Evolutionary conservation across 1,140 invertebrate species (phyloP), one percentile per base, ranked within the genome.

Genomic region (Zophobas atratus): DNA sequence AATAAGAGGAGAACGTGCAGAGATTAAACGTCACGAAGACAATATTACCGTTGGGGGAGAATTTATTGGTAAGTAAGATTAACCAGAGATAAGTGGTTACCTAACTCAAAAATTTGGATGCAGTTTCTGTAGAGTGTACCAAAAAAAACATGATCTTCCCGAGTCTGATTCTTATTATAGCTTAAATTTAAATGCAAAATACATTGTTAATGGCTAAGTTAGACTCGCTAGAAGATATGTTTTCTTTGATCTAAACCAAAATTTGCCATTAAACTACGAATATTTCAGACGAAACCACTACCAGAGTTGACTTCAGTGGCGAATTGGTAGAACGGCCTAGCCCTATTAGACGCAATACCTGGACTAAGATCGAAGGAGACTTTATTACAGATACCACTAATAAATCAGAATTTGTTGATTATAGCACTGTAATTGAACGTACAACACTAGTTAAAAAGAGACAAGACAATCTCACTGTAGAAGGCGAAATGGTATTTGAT

Each of bases 321-420:
- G 89, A 91, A 85, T 86, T 90, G 76, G 88, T 88, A 33, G 92
- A 94, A 85, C 88, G 91, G 80, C 90, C 92, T 8, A 90, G 87
- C 80, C 90, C 93, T 53, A 91, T 94, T 70, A 88, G 94, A 80
- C 90, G 94, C 60, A 95, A 95, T 82, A 96, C 94, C 1, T 96
- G 92, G 89, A 95, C 93, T 0, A 95, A 94, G 86, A 86, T 92
- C 46, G 93, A 94, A 86, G 92, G 92, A 48, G 92, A 94, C 75
- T 91, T 94, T 85, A 89, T 81, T 39, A 89, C 90, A 67, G 91
- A 92, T 82, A 94, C 91, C 1, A 94, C 92, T 48, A 90, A 87
- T 55, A 87, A 89, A 84, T 88, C 89, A 1, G 92, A 94, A 85
- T 94, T 89, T 82, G 87, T 92, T 48, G 91, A 93, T 85, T 89